Conservation (phyloP, 64 coral and sea anemone species). For the Pocillopora damicornis region DNA sequence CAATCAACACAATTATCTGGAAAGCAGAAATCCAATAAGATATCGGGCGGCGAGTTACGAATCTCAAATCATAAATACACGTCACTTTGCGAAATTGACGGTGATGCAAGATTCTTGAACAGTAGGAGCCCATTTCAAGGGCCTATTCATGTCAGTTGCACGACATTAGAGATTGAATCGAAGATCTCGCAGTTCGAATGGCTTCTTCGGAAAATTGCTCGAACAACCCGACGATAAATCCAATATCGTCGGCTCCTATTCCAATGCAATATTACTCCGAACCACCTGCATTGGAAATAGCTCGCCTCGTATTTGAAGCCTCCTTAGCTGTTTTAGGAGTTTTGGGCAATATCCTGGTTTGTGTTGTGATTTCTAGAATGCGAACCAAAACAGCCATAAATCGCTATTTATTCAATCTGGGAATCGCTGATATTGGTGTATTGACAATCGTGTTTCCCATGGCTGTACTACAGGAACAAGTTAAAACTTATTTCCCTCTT, state of each 20-base stretch:
- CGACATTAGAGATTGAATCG: no score
- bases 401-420: conserved; percentile 45
- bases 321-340: conserved; percentile 12
- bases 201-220: no score
- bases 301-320: conserved; percentile 1
- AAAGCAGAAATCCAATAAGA: no score
- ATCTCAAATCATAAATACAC: no score
- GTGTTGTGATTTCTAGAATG: conserved; percentile 12
- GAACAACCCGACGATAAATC: not conserved
- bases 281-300: conserved; percentile 1
- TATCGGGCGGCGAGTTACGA: no score
- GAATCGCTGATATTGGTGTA: conserved; percentile 44
- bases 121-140: no score
- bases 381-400: conserved; percentile 9
- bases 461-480: conserved; percentile 64
- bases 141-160: no score
- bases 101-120: no score
- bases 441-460: conserved; percentile 50
- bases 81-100: no score
- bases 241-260: not conserved
- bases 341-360: conserved; percentile 27
- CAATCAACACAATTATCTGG: no score
- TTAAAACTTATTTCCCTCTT: conserved; percentile 40
- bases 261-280: conserved; percentile 11
- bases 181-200: no score